A percentile compares a stretch with the other conserved stretches of the same genome.
Evolutionary conservation across 2,113 vertebrate species (phyloP).

Genomic region (Solea senegalensis): DNA sequence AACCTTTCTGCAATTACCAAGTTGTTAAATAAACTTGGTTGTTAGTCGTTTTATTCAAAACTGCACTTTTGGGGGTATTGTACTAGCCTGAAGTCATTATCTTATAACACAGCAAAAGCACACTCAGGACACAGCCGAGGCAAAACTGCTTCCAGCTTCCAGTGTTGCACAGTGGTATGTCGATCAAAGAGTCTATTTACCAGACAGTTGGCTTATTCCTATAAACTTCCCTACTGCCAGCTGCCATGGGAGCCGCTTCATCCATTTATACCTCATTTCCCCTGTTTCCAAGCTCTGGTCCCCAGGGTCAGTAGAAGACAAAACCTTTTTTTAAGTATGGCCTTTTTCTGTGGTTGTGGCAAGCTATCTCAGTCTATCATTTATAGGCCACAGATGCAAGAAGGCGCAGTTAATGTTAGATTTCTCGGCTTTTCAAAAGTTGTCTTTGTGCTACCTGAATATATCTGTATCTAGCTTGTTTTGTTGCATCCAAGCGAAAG

Average conservation of each 20-base stretch:
- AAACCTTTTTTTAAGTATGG: conserved; percentile 74
- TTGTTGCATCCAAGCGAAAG: background rate
- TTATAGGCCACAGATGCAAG: conserved; percentile 18
- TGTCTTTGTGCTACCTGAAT: background rate
- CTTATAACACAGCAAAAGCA: conserved; percentile 18
- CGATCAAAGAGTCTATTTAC: conserved; percentile 38
- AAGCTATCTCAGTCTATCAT: conserved; percentile 21
- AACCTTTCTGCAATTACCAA: background rate
- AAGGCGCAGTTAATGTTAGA: conserved; percentile 24
- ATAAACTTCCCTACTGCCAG: conserved; percentile 3
- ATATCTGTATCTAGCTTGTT: conserved; percentile 13
- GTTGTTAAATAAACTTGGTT: background rate
- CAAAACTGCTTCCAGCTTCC: background rate
- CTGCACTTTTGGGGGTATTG: background rate
- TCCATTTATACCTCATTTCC: conserved; percentile 37
- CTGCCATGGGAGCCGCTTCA: conserved; percentile 22
- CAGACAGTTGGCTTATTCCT: conserved; percentile 29
- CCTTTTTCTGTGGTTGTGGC: conserved; percentile 38
- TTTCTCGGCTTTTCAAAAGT: conserved; percentile 37
- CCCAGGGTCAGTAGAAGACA: conserved; percentile 17
- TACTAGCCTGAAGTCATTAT: conserved; percentile 13
- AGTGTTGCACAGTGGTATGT: conserved; percentile 11
- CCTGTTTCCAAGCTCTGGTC: conserved; percentile 20
- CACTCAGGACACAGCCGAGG: background rate
- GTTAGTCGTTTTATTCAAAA: conserved; percentile 4